Conservation (phyloP, 2,888 invertebrate genomes). For the Salticus scenicus region DNA sequence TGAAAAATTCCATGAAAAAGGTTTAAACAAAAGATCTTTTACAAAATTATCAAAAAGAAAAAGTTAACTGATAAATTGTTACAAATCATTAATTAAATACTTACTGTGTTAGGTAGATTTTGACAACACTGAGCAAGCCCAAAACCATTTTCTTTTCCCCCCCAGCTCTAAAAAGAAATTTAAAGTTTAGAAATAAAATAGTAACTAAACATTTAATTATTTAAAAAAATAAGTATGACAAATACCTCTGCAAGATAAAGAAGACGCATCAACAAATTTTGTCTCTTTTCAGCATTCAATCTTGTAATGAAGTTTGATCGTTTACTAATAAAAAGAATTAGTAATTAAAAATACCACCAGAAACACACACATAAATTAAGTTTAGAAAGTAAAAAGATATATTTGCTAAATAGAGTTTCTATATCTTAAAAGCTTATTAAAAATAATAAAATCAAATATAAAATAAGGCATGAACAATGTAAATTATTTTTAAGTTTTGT, state of each 20-base stretch:
- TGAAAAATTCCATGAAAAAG: too few relatives aligned
- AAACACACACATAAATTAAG: background rate
- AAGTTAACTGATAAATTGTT: too few relatives aligned
- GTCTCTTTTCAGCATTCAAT: conserved; percentile 81
- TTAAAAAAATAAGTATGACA: background rate
- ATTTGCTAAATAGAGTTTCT: too few relatives aligned
- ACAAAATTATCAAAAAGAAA: too few relatives aligned
- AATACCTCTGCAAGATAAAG: conserved; percentile 86
- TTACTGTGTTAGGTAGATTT: conserved; percentile 79
- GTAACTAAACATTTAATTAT: conserved; percentile 73
- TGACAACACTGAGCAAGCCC: conserved; percentile 88
- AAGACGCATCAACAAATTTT: conserved; percentile 83
- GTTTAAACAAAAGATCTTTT: too few relatives aligned
- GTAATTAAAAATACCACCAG: background rate
- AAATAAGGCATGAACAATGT: too few relatives aligned
- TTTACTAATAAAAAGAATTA: conserved; percentile 79
- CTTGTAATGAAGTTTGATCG: conserved; percentile 89
- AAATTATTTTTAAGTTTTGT: too few relatives aligned
- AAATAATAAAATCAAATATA: too few relatives aligned
- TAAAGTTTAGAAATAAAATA: background rate
- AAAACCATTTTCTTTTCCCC: conserved; percentile 90
- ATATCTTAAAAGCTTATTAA: too few relatives aligned
- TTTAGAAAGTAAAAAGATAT: background rate
- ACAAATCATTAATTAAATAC: too few relatives aligned
- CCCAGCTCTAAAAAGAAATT: conserved; percentile 81